Conservation (phyloP, 2,888 invertebrate species). For the Spodoptera picta region DNA sequence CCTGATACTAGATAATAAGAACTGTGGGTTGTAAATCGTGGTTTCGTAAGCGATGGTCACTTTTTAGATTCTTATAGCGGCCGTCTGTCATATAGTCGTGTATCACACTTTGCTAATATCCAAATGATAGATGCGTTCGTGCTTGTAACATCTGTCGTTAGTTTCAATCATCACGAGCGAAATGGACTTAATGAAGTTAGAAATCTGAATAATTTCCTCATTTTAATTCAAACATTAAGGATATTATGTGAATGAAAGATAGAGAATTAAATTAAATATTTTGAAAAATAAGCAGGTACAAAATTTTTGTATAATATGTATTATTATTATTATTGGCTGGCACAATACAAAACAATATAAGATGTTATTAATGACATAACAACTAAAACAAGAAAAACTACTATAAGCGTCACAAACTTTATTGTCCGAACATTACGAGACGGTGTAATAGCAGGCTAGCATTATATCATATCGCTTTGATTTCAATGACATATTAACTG, state of each 20-base stretch:
- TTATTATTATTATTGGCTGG: background rate
- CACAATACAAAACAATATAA: slow-evolving; percentile 26
- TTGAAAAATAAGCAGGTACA: too few relatives aligned
- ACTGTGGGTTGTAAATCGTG: slow-evolving; percentile 85
- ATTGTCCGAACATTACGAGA: slow-evolving; percentile 54
- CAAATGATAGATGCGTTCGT: slow-evolving; percentile 14
- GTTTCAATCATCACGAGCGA: slow-evolving; percentile 22
- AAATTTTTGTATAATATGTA: too few relatives aligned
- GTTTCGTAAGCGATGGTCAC: slow-evolving; percentile 83
- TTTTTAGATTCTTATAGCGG: slow-evolving; percentile 64
- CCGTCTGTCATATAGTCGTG: slow-evolving; percentile 57
- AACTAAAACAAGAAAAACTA: slow-evolving; percentile 40
- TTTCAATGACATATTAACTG: slow-evolving; percentile 81
- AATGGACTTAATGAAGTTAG: slow-evolving; percentile 4
- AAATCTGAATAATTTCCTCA: background rate
- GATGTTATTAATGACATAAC: slow-evolving; percentile 44
- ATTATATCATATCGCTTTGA: slow-evolving; percentile 70
- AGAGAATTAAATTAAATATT: too few relatives aligned
- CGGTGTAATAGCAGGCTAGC: slow-evolving; percentile 66
- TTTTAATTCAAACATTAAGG: background rate
- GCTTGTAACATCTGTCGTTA: slow-evolving; percentile 18
- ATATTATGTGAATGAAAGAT: too few relatives aligned
- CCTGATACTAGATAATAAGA: slow-evolving; percentile 85
- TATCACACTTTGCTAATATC: slow-evolving; percentile 33
- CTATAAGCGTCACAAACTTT: slow-evolving; percentile 21